A percentile compares a stretch with the other conserved stretches of the same genome.
Conservation (phyloP, 2,797 vertebrate species). For the Psittacula echo region DNA sequence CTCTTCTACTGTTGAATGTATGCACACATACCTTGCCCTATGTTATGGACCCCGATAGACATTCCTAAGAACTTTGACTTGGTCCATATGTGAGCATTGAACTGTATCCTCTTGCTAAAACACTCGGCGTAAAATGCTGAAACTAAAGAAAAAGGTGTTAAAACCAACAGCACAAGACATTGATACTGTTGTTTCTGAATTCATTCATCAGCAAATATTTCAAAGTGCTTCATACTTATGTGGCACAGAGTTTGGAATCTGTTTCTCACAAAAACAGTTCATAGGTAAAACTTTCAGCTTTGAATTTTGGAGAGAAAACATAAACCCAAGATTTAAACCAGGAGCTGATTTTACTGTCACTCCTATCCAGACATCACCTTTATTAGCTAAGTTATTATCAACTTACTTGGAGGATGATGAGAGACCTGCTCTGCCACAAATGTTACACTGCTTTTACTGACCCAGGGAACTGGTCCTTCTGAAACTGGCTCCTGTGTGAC, state of each 20-base stretch:
- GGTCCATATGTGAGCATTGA: slow-evolving; percentile 99
- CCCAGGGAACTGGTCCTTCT: slow-evolving; percentile 92
- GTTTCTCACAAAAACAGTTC: neutral
- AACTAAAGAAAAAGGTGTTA: slow-evolving; percentile 80
- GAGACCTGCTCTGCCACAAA: slow-evolving; percentile 99
- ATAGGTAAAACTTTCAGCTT: neutral
- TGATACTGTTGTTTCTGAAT: neutral
- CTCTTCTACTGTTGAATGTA: neutral
- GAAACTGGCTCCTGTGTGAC: slow-evolving; percentile 86
- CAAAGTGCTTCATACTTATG: neutral
- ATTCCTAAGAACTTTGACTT: slow-evolving; percentile 99
- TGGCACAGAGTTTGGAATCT: neutral
- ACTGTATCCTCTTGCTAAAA: slow-evolving; percentile 95
- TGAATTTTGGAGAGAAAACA: neutral
- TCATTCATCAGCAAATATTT: neutral
- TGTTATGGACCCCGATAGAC: slow-evolving; percentile 99
- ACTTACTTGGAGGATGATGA: slow-evolving; percentile 98
- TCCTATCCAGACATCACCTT: neutral
- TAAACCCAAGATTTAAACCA: neutral
- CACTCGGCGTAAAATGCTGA: slow-evolving; percentile 99
- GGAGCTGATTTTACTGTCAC: neutral
- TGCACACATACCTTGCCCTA: slow-evolving; percentile 91
- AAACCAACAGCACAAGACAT: neutral
- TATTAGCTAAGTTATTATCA: neutral
- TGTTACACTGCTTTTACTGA: slow-evolving; percentile 89